Base-by-base conservation (phyloP, 2,113 vertebrate genomes). In the Oncorhynchus kisutch region DNA sequence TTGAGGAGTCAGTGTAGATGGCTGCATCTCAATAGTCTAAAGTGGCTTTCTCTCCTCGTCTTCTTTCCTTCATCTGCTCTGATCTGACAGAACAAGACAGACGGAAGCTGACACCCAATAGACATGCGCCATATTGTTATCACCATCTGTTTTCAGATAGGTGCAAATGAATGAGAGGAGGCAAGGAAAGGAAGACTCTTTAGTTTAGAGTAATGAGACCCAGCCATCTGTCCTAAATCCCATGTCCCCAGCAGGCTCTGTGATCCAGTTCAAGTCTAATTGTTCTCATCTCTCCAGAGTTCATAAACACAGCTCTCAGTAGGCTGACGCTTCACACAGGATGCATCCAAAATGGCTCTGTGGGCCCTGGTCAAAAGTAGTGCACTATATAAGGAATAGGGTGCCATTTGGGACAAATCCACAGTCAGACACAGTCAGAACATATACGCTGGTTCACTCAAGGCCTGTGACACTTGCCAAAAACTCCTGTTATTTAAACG, bases 201-300 rank as follows among this genome's bases (percentile, higher is more conserved):
- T 54, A 18, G 51, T 54, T 54, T 54, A 18, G 51, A 54, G 51
- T 16, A 54, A 54, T 54, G 51, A 54, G 1, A 16, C 51, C 16
- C 51, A 54, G 51, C 51, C 83, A 86, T 76, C 79, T 91, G 88
- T 81, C 90, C 89, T 85, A 73, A 80, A 88, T 92, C 85, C 67
- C 68, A 75, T 76, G 88, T 84, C 84, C 81, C 82, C 83, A 79
- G 77, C 73, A 71, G 78, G 74, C 72, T 48, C 80, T 39, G 51
- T 90, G 90, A 90, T 90, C 90, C 81, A 92, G 75, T 91, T 93
- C 60, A 67, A 54, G 51, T 90, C 81, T 90, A 90, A 92, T 86
- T 90, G 86, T 79, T 86, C 67, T 71, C 24, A 13, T 18, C 18
- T 84, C 88, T 79, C 85, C 67, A 76, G 86, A 82, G 86, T 77